Evolutionary conservation across 2,797 vertebrate species (phyloP), one percentile per base, ranked within the genome.

Genomic region (Artibeus lituratus): DNA sequence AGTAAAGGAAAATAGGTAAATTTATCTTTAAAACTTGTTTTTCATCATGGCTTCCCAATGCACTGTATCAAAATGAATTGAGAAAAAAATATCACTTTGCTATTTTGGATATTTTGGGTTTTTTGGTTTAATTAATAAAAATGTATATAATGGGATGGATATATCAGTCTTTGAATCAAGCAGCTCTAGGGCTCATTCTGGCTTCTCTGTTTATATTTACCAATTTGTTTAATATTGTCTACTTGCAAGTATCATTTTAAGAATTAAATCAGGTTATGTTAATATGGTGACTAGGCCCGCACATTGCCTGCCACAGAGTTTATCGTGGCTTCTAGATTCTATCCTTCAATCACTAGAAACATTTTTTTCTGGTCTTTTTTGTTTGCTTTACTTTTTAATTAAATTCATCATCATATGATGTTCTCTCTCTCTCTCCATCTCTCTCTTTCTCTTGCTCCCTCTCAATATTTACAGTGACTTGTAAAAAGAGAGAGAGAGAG

Each of bases 331-430:
- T 76, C 49, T 53, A 14, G 4, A 15, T 29, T 84, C 19, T 44
- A 1, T 72, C 10, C 18, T 62, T 59, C 26, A 35, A 77, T 37
- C 42, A 39, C 6, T 51, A 19, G 11, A 16, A 51, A 76, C 2
- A 29, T 32, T 78, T 59, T 55, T 59, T 85, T 37, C 37, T 65
- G 11, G 5, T 78, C 18, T 7, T 35, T 81, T 77, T 69, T 39
- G 7, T 80, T 80, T 87, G 14, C 9, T 78, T 84, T 57, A 77
- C 47, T 57, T 76, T 57, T 29, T 76, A 57, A 81, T 59, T 74
- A 16, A 42, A 90, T 57, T 49, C 4, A 10, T 55, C 32, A 80
- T 49, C n/a, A 57, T 39, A 21, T 39, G 4, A 51, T 24, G 4
- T 35, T n/a, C 9, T 70, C 4, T 39, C 49, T 73, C 19, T 44